phyloP scores from a whole-genome alignment of 2,113 vertebrate genomes.

The Pelecanus crispus region DNA sequence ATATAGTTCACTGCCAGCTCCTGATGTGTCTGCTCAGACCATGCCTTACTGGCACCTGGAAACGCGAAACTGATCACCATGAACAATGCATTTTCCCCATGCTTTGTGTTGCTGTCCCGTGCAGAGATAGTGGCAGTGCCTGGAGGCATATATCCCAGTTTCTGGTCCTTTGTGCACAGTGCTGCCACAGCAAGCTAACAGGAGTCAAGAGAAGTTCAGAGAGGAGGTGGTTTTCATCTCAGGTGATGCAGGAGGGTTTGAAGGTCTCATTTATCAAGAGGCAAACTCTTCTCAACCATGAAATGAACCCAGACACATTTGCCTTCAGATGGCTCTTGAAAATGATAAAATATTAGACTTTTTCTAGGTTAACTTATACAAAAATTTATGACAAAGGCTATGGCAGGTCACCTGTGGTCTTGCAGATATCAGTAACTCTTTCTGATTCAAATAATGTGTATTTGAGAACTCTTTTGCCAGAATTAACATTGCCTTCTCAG shows the following conservation, averaged over 20 bases:
- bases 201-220: background rate
- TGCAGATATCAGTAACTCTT: background rate
- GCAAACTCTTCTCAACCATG: background rate
- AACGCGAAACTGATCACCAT: background rate
- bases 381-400: background rate
- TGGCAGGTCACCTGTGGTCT: background rate
- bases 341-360: background rate
- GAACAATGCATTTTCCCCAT: background rate
- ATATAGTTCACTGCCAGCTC: background rate
- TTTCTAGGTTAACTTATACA: background rate
- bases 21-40: background rate
- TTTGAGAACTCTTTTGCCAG: background rate
- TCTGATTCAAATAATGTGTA: background rate
- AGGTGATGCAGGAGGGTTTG: background rate
- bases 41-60: background rate
- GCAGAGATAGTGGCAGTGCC: background rate
- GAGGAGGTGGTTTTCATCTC: background rate
- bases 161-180: fast-evolving
- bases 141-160: background rate
- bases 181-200: background rate
- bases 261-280: background rate
- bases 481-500: background rate
- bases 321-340: background rate
- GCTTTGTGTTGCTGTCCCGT: background rate
- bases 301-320: background rate